Conservation (phyloP, 2,888 invertebrate species). For the Xylophagus ater region DNA sequence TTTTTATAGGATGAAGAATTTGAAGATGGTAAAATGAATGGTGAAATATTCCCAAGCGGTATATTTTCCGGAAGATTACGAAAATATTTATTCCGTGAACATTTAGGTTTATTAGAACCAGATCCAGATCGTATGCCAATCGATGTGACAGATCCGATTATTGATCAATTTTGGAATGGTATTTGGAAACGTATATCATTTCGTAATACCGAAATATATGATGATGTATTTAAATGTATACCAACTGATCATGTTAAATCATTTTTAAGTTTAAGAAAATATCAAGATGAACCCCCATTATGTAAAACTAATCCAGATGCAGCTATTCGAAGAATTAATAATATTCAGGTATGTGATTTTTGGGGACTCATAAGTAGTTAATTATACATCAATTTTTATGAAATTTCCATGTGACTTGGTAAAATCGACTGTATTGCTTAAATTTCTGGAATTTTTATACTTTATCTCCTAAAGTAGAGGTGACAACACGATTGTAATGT, state of each 20-base stretch:
- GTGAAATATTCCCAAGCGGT: slow-evolving; percentile 68
- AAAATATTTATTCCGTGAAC: slow-evolving; percentile 80
- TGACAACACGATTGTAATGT: too few relatives aligned
- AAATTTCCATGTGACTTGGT: background rate
- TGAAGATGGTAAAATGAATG: slow-evolving; percentile 73
- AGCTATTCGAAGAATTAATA: slow-evolving; percentile 60
- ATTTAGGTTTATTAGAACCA: slow-evolving; percentile 50
- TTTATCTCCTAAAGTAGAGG: too few relatives aligned
- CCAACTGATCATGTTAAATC: slow-evolving; percentile 74
- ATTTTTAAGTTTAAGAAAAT: slow-evolving; percentile 65
- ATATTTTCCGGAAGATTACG: slow-evolving; percentile 76
- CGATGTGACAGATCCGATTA: slow-evolving; percentile 69
- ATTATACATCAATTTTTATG: background rate
- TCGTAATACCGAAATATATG: slow-evolving; percentile 79
- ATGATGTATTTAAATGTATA: slow-evolving; percentile 84
- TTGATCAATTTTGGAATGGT: slow-evolving; percentile 70
- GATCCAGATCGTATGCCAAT: slow-evolving; percentile 38
- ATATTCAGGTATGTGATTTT: slow-evolving; percentile 49
- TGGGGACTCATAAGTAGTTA: background rate
- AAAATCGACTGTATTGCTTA: background rate
- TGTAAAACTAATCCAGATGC: slow-evolving; percentile 59
- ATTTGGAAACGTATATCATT: slow-evolving; percentile 73
- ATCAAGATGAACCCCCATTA: slow-evolving; percentile 61
- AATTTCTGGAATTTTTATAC: too few relatives aligned
- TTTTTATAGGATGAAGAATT: slow-evolving; percentile 60